Conservation (phyloP, 1,140 invertebrate species). For the Mercenaria mercenaria region DNA sequence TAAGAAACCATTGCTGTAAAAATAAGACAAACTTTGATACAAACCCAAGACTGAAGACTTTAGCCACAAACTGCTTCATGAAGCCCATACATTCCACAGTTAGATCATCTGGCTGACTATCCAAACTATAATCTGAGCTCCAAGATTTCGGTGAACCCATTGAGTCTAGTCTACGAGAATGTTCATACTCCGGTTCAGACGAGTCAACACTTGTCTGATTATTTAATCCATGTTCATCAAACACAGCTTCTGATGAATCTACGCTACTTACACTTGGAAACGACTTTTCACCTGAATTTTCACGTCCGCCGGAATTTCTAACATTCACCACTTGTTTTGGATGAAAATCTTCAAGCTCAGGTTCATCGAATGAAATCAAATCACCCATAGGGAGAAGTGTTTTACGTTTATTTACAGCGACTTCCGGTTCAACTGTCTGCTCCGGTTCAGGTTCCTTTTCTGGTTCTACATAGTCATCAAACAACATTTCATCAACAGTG, state of each 20-base stretch:
- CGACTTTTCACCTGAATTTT: conserved; percentile 2
- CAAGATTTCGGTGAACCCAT: conserved; percentile 91
- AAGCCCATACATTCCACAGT: conserved; percentile 89
- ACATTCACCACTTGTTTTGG: conserved; percentile 30
- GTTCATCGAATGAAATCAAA: conserved; percentile 82
- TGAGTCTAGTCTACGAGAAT: conserved; percentile 87
- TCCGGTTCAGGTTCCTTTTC: conserved; percentile 66
- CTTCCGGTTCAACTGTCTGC: conserved; percentile 27
- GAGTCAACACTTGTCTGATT: conserved; percentile 88
- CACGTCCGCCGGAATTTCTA: conserved; percentile 2
- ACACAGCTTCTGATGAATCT: conserved; percentile 70
- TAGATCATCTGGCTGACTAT: conserved; percentile 90
- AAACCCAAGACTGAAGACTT: conserved; percentile 87
- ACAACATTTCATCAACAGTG: conserved; percentile 84
- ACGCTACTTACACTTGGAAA: conserved; percentile 68
- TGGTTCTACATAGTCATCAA: conserved; percentile 82
- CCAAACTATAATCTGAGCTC: conserved; percentile 91
- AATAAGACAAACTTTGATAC: no score
- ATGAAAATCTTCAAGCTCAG: conserved; percentile 64
- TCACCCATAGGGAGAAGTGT: conserved; percentile 77
- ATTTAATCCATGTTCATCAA: conserved; percentile 60
- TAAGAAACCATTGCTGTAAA: no score
- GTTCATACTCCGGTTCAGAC: conserved; percentile 86
- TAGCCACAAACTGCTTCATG: conserved; percentile 91
- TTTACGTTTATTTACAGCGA: conserved; percentile 62